A percentile compares a stretch with the other conserved stretches of the same genome.
These are phyloP conservation scores for Melanotus villosus DNA, from an alignment of 2,888 invertebrate species.

Conservation along the genomic window DNA sequence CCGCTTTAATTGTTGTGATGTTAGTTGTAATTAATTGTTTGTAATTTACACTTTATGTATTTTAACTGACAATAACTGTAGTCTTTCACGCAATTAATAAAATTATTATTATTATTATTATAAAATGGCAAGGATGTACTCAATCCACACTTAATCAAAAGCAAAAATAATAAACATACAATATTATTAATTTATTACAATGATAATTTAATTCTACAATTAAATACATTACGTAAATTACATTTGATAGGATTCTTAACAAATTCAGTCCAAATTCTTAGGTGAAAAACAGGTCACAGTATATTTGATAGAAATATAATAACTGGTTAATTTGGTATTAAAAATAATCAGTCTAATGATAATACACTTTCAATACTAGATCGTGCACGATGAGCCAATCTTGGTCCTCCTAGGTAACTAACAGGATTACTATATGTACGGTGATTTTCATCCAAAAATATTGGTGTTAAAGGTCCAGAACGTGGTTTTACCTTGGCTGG, in stretches of 20 bases:
- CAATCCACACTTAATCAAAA: too few species aligned
- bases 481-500: background rate
- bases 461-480: constrained; percentile 63
- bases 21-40: too few species aligned
- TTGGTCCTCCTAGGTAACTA: constrained; percentile 79
- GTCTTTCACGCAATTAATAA: too few species aligned
- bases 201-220: background rate
- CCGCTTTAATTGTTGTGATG: too few species aligned
- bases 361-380: constrained; percentile 78
- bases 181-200: background rate
- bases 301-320: background rate
- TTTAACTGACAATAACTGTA: too few species aligned
- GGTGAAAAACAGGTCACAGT: background rate
- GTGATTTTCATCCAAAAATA: constrained; percentile 71
- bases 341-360: constrained; percentile 73
- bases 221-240: background rate
- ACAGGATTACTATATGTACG: constrained; percentile 77
- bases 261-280: constrained; percentile 10
- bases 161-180: background rate
- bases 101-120: too few species aligned
- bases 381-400: constrained; percentile 69
- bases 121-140: too few species aligned
- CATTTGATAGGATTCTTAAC: background rate
- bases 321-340: constrained; percentile 2
- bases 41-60: too few species aligned